Conservation (phyloP, 2,113 vertebrate genomes). For the Labrus mixtus region DNA sequence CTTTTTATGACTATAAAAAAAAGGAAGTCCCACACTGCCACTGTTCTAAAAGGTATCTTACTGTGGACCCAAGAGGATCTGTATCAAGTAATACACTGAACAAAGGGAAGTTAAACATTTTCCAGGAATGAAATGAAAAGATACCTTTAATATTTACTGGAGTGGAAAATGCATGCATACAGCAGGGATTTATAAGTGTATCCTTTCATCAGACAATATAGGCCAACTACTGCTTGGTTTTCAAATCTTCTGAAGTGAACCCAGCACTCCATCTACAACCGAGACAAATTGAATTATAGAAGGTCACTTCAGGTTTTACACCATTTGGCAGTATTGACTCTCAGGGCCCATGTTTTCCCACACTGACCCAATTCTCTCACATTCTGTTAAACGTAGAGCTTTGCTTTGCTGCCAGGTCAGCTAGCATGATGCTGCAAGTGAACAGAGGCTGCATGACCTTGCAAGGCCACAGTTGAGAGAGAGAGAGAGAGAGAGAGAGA, state of each 20-base stretch:
- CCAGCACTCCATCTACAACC: slow-evolving; percentile 18
- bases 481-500: too few relatives aligned
- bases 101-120: background rate
- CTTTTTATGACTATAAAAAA: slow-evolving; percentile 31
- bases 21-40: slow-evolving; percentile 1
- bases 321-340: slow-evolving; percentile 45
- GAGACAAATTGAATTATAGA: slow-evolving; percentile 53
- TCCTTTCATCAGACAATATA: slow-evolving; percentile 11
- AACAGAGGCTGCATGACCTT: slow-evolving; percentile 5
- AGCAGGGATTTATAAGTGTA: slow-evolving; percentile 14
- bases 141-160: background rate
- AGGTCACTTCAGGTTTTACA: slow-evolving; percentile 55
- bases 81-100: background rate
- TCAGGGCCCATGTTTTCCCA: slow-evolving; percentile 46
- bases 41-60: background rate
- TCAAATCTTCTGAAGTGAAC: slow-evolving; percentile 6
- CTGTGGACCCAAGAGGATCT: too few relatives aligned
- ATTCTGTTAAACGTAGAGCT: slow-evolving; percentile 61
- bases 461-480: background rate
- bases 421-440: slow-evolving; percentile 16
- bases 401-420: slow-evolving; percentile 40
- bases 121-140: slow-evolving; percentile 1
- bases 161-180: slow-evolving; percentile 2
- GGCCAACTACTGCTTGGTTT: slow-evolving; percentile 18
- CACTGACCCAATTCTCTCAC: slow-evolving; percentile 77